Base-by-base conservation (phyloP, 64 coral and sea anemone species). In the Dendrophyllia cribrosa region DNA sequence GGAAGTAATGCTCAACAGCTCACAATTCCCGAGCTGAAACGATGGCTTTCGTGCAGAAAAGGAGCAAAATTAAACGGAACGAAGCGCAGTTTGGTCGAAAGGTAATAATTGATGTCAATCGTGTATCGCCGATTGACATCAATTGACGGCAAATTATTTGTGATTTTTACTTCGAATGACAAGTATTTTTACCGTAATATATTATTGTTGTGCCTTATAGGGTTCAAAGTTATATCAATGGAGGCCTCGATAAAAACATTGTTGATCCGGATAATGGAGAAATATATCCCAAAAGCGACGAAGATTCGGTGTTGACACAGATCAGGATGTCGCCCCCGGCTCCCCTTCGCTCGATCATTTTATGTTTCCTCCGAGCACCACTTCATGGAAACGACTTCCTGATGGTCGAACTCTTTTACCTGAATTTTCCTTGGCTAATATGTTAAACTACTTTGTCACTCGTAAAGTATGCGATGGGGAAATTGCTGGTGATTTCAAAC, bases 381-480 rank as follows among this genome's bases (percentile, higher is more conserved):
- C 86, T 44, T 58, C 24, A 3, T 90, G 88, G 88, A 25, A 90
- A 74, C n/a, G 21, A 5, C 16, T 90, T 14, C 25, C 62, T 6
- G 60, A 89, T 77, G 73, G 87, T 16, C 22, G 44, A 89, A 51
- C 76, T 43, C 16, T 51, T 89, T 23, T 89, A 21, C 87, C 87
- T 10, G 87, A 89, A 89, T 77, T 89, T 89, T 77, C 73, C 8
- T 11, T 76, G 3, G 55, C 62, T 3, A 79, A 52, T 34, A 90
- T 52, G 67, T 25, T 89, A 12, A 22, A 1, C 1, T 89, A 89
- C 72, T 77, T 89, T 56, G 65, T 89, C 15, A 62, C 74, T 4
- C 73, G 20, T 21, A 70, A 69, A 81, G 76, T 79, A 25, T 58
- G 49, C n/a, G 88, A 90, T 90, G 76, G 64, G 34, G 2, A 80